phyloP scores from a whole-genome alignment of 2,888 invertebrate species.

The Gastrophysa polygoni region DNA sequence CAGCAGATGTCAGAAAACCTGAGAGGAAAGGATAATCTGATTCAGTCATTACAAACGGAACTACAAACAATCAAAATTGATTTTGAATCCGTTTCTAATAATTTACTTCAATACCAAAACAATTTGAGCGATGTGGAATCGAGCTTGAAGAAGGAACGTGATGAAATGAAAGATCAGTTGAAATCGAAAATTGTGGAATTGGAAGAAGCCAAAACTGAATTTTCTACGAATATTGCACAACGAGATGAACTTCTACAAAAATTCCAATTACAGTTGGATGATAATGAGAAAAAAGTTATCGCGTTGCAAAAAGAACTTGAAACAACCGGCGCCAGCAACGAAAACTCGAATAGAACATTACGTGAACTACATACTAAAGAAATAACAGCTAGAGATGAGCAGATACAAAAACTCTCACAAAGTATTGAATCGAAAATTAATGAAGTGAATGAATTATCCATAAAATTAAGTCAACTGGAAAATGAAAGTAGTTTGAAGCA shows the following conservation, averaged over 20 bases:
- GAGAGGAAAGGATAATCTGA: conserved; percentile 30
- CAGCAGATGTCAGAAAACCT: conserved; percentile 15
- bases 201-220: conserved; percentile 53
- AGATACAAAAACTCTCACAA: conserved; percentile 8
- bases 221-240: conserved; percentile 39
- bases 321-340: conserved; percentile 18
- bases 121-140: conserved; percentile 50
- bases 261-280: conserved; percentile 44
- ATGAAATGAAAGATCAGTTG: conserved; percentile 50
- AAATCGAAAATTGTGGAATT: conserved; percentile 52
- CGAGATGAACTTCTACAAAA: conserved; percentile 58
- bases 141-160: conserved; percentile 52
- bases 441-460: conserved; percentile 5
- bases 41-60: conserved; percentile 52
- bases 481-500: conserved; percentile 16
- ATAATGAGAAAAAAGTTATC: conserved; percentile 25
- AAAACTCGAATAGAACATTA: conserved; percentile 19
- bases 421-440: conserved; percentile 10
- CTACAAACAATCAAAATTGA: conserved; percentile 53
- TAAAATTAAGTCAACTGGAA: conserved; percentile 15
- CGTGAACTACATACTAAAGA: conserved; percentile 17
- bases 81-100: conserved; percentile 44
- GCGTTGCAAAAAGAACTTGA: conserved; percentile 10
- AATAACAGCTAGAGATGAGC: conserved; percentile 8
- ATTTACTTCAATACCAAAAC: conserved; percentile 52